Evolutionary conservation across 2,113 vertebrate species (phyloP), one percentile per base, ranked within the genome.

Genomic region (Struthio camelus): DNA sequence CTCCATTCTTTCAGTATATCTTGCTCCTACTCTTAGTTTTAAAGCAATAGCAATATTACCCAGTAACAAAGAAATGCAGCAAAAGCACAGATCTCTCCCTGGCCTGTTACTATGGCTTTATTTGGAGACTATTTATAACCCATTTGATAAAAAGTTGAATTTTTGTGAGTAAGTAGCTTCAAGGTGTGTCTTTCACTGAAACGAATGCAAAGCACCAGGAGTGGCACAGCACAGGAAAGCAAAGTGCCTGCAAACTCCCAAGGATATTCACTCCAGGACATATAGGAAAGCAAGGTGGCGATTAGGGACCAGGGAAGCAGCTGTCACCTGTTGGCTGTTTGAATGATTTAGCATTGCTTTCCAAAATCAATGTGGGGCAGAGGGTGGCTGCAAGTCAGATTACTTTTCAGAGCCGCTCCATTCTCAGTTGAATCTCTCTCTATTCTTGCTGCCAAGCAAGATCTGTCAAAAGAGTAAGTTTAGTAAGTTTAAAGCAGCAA

Each of bases 21-120:
- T 93, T 54, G 51, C 42, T 44, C 38, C 86, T 91, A 36, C 82
- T 94, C 92, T 96, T 89, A 72, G 87, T 91, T 85, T 92, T 91
- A 73, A 96, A 94, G 61, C 27, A 56, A 50, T 70, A 61, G 78
- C 23, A 81, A 8, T 76, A 87, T 79, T 28, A 85, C 24, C 50
- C 48, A 46, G 44, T 15, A 44, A 90, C 44, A 53, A 80, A n/a
- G 48, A 67, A 93, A 75, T 15, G 42, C 46, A 36, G 28, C 0
- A 3, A 58, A 90, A 87, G 27, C 42, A 51, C 19, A 84, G 56
- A 48, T 11, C 36, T 56, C 48, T 69, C 58, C 69, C 42, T 5
- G 6, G 3, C 30, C 24, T 76, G 28, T 42, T 90, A 36, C 56
- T 28, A 3, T 14, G 54, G 16, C 32, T 84, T 88, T 22, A 54